A percentile compares a stretch with the other conserved stretches of the same genome.
These are phyloP conservation scores for Ophraella communa DNA, from an alignment of 2,888 invertebrate genomes.

Conservation along the genomic window DNA sequence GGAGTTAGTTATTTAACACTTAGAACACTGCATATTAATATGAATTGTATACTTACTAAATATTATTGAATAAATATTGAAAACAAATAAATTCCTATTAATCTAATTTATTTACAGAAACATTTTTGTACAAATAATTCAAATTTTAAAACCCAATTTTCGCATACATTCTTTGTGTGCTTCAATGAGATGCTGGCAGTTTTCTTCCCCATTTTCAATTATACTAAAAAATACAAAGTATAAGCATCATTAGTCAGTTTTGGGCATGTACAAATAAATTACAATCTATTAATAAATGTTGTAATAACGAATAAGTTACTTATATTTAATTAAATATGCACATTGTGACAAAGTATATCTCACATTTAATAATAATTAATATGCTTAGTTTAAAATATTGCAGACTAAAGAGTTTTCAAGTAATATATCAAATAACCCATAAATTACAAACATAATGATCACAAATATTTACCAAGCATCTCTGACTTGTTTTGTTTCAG, in stretches of 20 bases:
- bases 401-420: no score
- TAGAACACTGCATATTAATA: no score
- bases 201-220: constrained; percentile 88
- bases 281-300: no score
- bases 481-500: constrained; percentile 89
- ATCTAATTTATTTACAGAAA: neutral
- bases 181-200: constrained; percentile 89
- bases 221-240: constrained; percentile 82
- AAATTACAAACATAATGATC: no score
- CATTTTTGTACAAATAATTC: constrained; percentile 51
- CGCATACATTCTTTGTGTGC: constrained; percentile 98
- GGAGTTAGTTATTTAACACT: neutral
- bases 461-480: constrained; percentile 80
- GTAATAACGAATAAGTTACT: no score
- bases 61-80: neutral
- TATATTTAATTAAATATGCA: no score
- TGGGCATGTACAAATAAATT: neutral
- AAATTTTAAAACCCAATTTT: constrained; percentile 94
- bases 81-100: neutral
- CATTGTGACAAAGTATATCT: no score
- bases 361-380: no score
- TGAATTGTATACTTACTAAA: neutral
- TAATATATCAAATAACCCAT: no score
- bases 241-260: neutral
- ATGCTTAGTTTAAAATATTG: no score